Evolutionary conservation across 2,888 invertebrate species (phyloP).

Genomic region (Tortricodes alternella): DNA sequence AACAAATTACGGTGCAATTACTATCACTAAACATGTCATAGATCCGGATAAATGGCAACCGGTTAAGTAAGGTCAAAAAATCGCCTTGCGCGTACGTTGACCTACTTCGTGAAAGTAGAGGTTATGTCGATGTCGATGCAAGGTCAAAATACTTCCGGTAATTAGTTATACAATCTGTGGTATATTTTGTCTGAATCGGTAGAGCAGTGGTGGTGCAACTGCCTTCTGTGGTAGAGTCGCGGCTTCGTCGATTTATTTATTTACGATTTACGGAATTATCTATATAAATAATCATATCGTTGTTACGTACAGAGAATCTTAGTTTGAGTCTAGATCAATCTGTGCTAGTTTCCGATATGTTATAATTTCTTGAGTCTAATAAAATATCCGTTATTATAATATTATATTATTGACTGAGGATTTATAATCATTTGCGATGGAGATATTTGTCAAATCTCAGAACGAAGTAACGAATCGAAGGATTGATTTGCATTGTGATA

Average conservation of each 20-base stretch:
- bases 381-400: too few relatives aligned
- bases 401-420: too few relatives aligned
- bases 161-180: constrained; percentile 6
- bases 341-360: too few relatives aligned
- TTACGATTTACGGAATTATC: neutral
- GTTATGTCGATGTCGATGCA: constrained; percentile 44
- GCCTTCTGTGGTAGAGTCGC: too few relatives aligned
- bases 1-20: constrained; percentile 2
- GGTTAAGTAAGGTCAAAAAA: constrained; percentile 3
- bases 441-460: too few relatives aligned
- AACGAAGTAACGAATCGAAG: too few relatives aligned
- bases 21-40: neutral
- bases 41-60: constrained; percentile 5
- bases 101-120: constrained; percentile 45
- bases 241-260: neutral
- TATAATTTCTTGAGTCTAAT: too few relatives aligned
- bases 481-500: too few relatives aligned
- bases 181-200: too few relatives aligned
- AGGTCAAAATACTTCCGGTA: constrained; percentile 36
- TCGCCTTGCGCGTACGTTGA: constrained; percentile 49
- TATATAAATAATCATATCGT: neutral
- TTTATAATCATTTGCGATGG: too few relatives aligned
- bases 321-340: too few relatives aligned
- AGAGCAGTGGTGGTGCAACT: neutral
- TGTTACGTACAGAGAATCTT: too few relatives aligned